Percentiles rank a stretch among this genome's conserved stretches.
phyloP scores from a whole-genome alignment of 37 sponge, comb jelly and placozoan genomes.

The Cladorhizidae sp. region DNA sequence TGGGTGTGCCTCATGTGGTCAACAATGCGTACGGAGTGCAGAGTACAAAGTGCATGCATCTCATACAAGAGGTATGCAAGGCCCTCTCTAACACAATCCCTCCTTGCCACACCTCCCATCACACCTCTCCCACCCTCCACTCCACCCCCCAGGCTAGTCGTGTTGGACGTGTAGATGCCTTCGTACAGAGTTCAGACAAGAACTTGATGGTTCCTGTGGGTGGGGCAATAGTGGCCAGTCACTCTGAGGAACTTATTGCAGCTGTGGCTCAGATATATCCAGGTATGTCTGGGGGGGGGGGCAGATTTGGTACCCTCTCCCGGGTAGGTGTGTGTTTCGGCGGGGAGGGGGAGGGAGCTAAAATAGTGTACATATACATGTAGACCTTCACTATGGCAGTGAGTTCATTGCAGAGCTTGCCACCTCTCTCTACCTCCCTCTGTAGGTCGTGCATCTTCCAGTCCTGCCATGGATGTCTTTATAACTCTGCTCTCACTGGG shows the following conservation, averaged over 20 bases:
- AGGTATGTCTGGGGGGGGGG: conserved; percentile 45
- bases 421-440: too few species aligned
- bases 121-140: not conserved
- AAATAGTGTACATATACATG: not conserved
- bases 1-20: conserved; percentile 83
- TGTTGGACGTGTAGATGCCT: conserved; percentile 88
- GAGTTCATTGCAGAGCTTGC: too few species aligned
- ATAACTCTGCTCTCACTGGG: conserved; percentile 96
- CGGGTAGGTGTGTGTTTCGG: not conserved
- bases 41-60: conserved; percentile 85
- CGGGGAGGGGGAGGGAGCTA: not conserved
- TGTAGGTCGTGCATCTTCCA: conserved; percentile 85
- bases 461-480: conserved; percentile 90
- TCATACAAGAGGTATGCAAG: conserved; percentile 75
- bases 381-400: not conserved
- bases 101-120: not conserved
- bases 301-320: not conserved
- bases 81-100: not conserved
- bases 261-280: conserved; percentile 87
- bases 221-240: conserved; percentile 88
- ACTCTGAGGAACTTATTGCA: conserved; percentile 57
- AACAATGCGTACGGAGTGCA: conserved; percentile 99
- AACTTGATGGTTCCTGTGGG: conserved; percentile 99
- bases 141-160: conserved; percentile 56
- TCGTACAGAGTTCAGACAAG: conserved; percentile 97